Base-by-base conservation (phyloP, 2,113 vertebrate genomes). In the Struthio camelus region DNA sequence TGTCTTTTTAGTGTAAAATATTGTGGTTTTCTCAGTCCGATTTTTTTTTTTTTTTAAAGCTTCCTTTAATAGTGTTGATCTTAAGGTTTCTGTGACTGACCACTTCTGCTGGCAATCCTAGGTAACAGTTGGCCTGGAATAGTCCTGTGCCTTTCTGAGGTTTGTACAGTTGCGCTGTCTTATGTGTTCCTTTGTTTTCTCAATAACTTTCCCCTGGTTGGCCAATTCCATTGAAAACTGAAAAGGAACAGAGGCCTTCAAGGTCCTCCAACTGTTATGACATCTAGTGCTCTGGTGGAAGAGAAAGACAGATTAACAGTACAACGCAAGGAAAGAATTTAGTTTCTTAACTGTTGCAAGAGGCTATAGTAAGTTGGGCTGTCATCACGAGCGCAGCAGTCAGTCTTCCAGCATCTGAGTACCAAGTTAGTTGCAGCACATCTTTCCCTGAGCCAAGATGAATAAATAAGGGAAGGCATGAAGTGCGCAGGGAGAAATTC, bases 361-460 rank as follows among this genome's bases (percentile, higher is more conserved):
- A 40, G 58, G 42, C n/a, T 28, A 36, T 13, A 38, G 42, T 58
- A 13, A 14, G 32, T 13, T 28, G n/a, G 5, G 30, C 1, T 1
- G 42, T 64, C 42, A 30, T 25, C 48, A 0, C 0, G 36, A 30
- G 16, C 32, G 13, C 2, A 4, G 18, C 36, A 14, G 6, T 77
- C 36, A 81, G 42, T 40, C 22, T 28, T 71, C 13, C 15, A 24
- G n/a, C 69, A 14, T 56, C 48, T 50, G 3, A 6, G 25, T 50
- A 65, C 32, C 23, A 34, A 15, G 15, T 67, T 18, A 23, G 66
- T 32, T 51, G 27, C 61, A 56, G 61, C 23, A 36, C 10, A 11
- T 34, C 15, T 11, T 83, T 14, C 13, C 48, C 67, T 40, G 79
- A 62, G 30, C 10, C 3, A 9, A n/a, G 42, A 32, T 58, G n/a